Base-by-base conservation (phyloP, 2,113 vertebrate species). In the Calidris pugnax region DNA sequence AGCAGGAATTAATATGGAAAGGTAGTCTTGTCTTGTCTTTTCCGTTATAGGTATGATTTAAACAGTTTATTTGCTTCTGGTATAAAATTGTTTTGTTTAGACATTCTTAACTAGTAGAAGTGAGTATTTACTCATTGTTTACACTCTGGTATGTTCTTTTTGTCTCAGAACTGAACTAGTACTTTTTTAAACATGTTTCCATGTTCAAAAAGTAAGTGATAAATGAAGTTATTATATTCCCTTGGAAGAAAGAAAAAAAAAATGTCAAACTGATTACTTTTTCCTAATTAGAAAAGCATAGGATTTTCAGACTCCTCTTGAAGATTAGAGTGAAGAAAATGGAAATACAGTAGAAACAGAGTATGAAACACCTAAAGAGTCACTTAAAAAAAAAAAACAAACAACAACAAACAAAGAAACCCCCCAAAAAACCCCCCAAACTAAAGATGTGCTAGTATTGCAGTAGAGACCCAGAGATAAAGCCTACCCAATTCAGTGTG, bases 1-100 rank as follows among this genome's bases (percentile, higher is more conserved):
- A 93, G 98, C 99, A 74, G 98, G 99, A 75, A 98, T 99, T 94
- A 98, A 95, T 96, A 98, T 99, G 98, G 99, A 99, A 97, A 99
- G 99, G 99, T 99, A 98, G 17, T 67, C 5, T 74, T 83, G 17
- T 67, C 5, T 74, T 83, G 92, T 84, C 11, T 37, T 67, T 89
- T 67, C 63, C 1, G 1, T 60, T 75, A 7, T 2, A 47, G 33
- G 12, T 21, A 17, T 64, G 7, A 26, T 55, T 79, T 77, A 90
- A 83, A 28, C 21, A 37, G 39, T 69, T 51, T 19, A 8, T 51
- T 85, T 94, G 18, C 17, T 45, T 27, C 26, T 37, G 59, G 1
- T 45, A 13, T 71, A 43, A n/a, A 50, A 41, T 39, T 19, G 6
- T 17, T 67, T 69, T 55, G 5, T 27, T 84, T 71, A 56, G 64